Evolutionary conservation across 2,888 invertebrate species (phyloP).

Genomic region (Galeruca laticollis): DNA sequence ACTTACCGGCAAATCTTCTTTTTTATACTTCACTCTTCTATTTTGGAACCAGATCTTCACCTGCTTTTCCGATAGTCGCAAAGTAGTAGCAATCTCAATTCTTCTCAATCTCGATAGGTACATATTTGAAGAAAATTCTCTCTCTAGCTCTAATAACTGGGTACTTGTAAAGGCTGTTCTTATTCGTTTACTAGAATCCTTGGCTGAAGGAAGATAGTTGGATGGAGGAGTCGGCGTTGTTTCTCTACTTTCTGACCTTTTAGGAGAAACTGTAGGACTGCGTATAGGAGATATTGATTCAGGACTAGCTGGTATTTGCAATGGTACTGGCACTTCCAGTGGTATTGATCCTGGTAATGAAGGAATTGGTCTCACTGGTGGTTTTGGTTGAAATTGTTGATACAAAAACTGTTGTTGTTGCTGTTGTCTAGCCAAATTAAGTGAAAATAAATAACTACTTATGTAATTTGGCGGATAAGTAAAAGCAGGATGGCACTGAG

Average conservation of each 20-base stretch:
- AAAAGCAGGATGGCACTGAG: conserved; percentile 69
- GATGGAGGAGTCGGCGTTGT: conserved; percentile 71
- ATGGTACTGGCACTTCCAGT: conserved; percentile 8
- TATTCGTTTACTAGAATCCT: conserved; percentile 85
- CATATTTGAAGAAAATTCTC: conserved; percentile 91
- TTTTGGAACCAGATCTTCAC: conserved; percentile 98
- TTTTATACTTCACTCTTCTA: conserved; percentile 92
- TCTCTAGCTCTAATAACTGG: conserved; percentile 86
- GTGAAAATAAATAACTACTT: conserved; percentile 74
- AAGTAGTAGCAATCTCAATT: conserved; percentile 92
- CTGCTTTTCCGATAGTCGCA: conserved; percentile 92
- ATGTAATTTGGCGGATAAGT: conserved; percentile 77
- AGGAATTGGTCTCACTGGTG: conserved; percentile 56
- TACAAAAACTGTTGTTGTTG: conserved; percentile 58
- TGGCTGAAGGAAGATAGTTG: conserved; percentile 65
- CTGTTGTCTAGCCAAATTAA: conserved; percentile 73
- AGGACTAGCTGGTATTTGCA: conserved; percentile 13
- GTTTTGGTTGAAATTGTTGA: conserved; percentile 54
- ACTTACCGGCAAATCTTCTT: conserved; percentile 77
- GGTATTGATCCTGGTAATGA: conserved; percentile 54
- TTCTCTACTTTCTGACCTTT: conserved; percentile 66
- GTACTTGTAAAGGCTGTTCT: conserved; percentile 94
- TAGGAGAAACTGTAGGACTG: conserved; percentile 48
- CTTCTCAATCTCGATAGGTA: conserved; percentile 89
- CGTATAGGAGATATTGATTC: conserved; percentile 30